phyloP scores from a whole-genome alignment of 2,888 invertebrate species.

The Bellardia pandia region DNA sequence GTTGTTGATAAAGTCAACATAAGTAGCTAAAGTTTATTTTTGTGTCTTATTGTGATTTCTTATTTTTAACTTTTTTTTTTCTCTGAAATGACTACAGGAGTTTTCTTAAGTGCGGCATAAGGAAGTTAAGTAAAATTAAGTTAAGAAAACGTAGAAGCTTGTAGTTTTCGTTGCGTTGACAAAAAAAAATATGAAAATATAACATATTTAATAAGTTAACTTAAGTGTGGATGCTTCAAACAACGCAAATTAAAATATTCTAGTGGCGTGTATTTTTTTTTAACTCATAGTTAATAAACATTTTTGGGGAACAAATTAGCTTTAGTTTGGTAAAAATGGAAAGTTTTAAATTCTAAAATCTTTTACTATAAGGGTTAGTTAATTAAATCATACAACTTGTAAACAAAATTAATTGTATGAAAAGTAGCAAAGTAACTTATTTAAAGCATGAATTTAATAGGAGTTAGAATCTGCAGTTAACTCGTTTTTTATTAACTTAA shows the following conservation, averaged over 20 bases:
- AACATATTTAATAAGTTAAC: constrained; percentile 49
- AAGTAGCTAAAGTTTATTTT: constrained; percentile 51
- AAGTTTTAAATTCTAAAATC: neutral
- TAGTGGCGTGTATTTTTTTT: neutral
- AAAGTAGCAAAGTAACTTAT: neutral
- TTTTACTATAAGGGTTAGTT: neutral
- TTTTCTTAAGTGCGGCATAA: constrained; percentile 60
- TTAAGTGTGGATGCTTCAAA: constrained; percentile 28
- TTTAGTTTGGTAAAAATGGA: neutral
- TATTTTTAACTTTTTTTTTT: neutral
- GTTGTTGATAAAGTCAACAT: constrained; percentile 56
- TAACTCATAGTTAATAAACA: neutral
- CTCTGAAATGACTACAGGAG: constrained; percentile 45
- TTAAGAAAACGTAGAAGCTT: constrained; percentile 48
- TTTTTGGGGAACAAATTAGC: neutral
- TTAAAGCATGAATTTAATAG: neutral
- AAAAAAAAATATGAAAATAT: constrained; percentile 42
- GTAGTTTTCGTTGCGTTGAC: neutral
- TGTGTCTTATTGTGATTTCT: constrained; percentile 16
- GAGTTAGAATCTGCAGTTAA: too few relatives aligned
- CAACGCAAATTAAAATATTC: constrained; percentile 51
- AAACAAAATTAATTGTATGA: neutral
- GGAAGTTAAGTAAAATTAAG: constrained; percentile 67
- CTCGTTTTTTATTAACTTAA: too few relatives aligned
- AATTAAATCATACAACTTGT: constrained; percentile 14